These are phyloP conservation scores for Palaemon carinicauda DNA, from an alignment of 1,140 invertebrate genomes.

Conservation along the genomic window DNA sequence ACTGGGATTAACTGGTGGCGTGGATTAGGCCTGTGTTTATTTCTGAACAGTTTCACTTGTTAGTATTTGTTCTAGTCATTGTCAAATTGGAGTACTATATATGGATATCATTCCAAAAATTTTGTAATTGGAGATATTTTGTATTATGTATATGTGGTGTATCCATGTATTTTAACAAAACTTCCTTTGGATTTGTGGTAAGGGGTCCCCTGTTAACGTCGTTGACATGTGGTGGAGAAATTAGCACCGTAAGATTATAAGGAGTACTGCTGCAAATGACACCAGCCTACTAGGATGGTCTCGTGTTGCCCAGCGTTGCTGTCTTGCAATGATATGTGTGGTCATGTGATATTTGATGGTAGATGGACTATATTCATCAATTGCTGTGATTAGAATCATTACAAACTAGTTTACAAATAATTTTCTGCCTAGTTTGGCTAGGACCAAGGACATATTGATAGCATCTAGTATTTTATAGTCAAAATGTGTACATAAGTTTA, in stretches of 20 bases:
- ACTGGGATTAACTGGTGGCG: conserved; percentile 32
- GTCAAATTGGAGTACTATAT: conserved; percentile 52
- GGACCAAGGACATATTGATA: conserved; percentile 11
- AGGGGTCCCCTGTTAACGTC: conserved; percentile 46
- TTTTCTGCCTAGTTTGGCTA: neutral
- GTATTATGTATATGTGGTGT: conserved; percentile 43
- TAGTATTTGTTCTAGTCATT: conserved; percentile 58
- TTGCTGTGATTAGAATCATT: conserved; percentile 9
- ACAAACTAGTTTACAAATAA: neutral
- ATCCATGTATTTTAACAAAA: conserved; percentile 50
- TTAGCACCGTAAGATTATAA: too few relatives aligned
- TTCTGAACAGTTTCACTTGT: conserved; percentile 50
- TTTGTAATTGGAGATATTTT: conserved; percentile 55
- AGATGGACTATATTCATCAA: conserved; percentile 10
- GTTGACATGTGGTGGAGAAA: neutral
- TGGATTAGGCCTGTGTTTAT: conserved; percentile 55
- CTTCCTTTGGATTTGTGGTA: conserved; percentile 45
- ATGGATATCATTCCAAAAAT: conserved; percentile 54
- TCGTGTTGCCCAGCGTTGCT: neutral
- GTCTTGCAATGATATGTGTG: conserved; percentile 14
- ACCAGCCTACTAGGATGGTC: neutral
- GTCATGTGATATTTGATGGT: conserved; percentile 31
- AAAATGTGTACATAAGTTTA: conserved; percentile 34
- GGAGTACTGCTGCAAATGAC: neutral
- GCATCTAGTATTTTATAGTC: neutral